These are phyloP conservation scores for Cydia strobilella DNA, from an alignment of 1,140 invertebrate species.

Conservation along the genomic window DNA sequence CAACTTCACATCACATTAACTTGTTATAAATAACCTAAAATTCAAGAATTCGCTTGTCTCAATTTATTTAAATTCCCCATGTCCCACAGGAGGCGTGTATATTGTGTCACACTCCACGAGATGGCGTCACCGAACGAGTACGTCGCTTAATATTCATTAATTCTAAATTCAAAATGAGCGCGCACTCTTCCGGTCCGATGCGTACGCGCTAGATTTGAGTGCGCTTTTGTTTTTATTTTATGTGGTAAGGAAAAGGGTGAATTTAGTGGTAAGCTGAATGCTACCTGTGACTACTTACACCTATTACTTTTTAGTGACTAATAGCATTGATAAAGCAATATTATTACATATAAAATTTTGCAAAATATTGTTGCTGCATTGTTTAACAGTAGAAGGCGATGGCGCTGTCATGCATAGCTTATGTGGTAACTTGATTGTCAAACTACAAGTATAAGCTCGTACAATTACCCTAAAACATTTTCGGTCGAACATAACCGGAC, in stretches of 20 bases:
- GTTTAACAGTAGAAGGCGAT: too few relatives aligned
- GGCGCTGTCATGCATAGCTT: too few relatives aligned
- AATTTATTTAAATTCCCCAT: constrained; percentile 35
- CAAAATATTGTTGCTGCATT: too few relatives aligned
- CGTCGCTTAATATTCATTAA: constrained; percentile 70
- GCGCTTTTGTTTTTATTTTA: constrained; percentile 49
- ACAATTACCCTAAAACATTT: too few relatives aligned
- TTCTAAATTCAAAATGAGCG: constrained; percentile 51
- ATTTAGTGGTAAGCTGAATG: not conserved
- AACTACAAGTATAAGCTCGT: too few relatives aligned
- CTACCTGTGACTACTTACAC: not conserved
- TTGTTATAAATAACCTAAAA: constrained; percentile 16
- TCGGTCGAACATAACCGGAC: too few relatives aligned
- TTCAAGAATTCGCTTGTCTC: constrained; percentile 20
- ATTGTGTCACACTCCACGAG: constrained; percentile 57
- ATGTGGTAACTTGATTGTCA: too few relatives aligned
- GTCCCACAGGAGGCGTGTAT: constrained; percentile 49
- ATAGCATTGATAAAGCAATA: too few relatives aligned
- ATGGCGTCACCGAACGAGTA: constrained; percentile 47
- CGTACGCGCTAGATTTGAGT: constrained; percentile 46
- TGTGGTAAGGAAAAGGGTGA: not conserved
- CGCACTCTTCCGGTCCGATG: constrained; percentile 53
- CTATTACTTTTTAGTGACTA: too few relatives aligned
- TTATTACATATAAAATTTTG: too few relatives aligned
- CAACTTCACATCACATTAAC: constrained; percentile 21